Evolutionary conservation across 2,113 vertebrate species (phyloP).

Genomic region (Psettodes erumei): DNA sequence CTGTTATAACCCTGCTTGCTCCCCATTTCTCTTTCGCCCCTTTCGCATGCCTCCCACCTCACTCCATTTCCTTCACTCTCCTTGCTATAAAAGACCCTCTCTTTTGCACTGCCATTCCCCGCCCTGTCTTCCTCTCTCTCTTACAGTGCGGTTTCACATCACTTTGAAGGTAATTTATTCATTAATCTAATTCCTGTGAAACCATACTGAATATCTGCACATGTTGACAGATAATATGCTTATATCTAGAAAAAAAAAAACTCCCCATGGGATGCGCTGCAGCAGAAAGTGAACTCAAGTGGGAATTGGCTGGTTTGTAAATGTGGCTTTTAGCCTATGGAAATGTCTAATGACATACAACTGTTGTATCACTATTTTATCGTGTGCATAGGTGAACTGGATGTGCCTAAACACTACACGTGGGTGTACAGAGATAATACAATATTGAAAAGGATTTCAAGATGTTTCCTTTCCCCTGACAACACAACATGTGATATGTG

Average conservation of each 20-base stretch:
- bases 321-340: conserved; percentile 16
- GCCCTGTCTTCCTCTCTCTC: conserved; percentile 2
- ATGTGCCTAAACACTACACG: background rate
- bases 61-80: conserved; percentile 53
- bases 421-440: background rate
- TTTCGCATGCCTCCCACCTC: conserved; percentile 44
- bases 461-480: background rate
- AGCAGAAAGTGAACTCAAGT: background rate
- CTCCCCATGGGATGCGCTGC: background rate
- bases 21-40: conserved; percentile 37
- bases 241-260: conserved; percentile 23
- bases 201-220: conserved; percentile 39
- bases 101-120: conserved; percentile 26
- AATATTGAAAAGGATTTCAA: background rate
- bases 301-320: conserved; percentile 37
- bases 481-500: background rate
- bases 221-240: conserved; percentile 25
- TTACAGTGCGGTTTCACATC: conserved; percentile 17
- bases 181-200: conserved; percentile 55
- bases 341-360: background rate
- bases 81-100: conserved; percentile 50
- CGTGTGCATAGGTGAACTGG: background rate
- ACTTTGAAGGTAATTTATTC: conserved; percentile 54
- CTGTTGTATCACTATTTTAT: conserved; percentile 14
- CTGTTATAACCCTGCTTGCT: conserved; percentile 53